A percentile compares a stretch with the other conserved stretches of the same genome.
These are phyloP conservation scores for Arrhamphus sclerolepis DNA, from an alignment of 2,797 vertebrate genomes.

Conservation along the genomic window DNA sequence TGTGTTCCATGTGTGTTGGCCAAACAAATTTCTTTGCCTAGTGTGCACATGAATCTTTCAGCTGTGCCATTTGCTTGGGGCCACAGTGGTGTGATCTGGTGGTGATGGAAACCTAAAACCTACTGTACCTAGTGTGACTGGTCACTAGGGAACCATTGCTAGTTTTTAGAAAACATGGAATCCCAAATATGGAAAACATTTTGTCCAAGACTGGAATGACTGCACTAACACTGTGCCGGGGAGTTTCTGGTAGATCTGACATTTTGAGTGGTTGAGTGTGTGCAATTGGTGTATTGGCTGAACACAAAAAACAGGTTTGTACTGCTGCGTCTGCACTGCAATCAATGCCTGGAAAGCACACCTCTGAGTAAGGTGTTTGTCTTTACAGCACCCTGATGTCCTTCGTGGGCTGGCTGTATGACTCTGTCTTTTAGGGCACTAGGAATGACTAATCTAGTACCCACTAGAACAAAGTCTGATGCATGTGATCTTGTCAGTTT, in stretches of 20 bases:
- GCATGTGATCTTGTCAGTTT: slow-evolving; percentile 21
- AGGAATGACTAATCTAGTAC: slow-evolving; percentile 6
- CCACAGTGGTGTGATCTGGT: background rate
- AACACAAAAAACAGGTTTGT: slow-evolving; percentile 11
- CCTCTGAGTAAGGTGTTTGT: slow-evolving; percentile 27
- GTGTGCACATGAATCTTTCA: background rate
- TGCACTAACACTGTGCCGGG: slow-evolving; percentile 12
- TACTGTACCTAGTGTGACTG: background rate
- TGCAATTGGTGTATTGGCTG: slow-evolving; percentile 9
- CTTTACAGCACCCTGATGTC: slow-evolving; percentile 15
- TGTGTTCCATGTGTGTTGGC: accelerated
- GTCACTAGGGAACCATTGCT: background rate
- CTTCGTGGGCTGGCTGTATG: slow-evolving; percentile 15
- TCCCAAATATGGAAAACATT: background rate
- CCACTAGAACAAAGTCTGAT: slow-evolving; percentile 1
- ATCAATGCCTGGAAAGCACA: slow-evolving; percentile 39
- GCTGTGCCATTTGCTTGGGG: accelerated
- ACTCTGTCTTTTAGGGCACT: background rate
- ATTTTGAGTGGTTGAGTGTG: slow-evolving; percentile 27
- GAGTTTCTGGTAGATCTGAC: slow-evolving; percentile 16
- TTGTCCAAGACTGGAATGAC: background rate
- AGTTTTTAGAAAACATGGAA: background rate
- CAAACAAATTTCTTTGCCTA: background rate
- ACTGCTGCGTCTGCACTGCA: slow-evolving; percentile 9
- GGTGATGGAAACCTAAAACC: background rate